phyloP scores from a whole-genome alignment of 2,113 vertebrate species.

The Sinocyclocheilus rhinocerous region DNA sequence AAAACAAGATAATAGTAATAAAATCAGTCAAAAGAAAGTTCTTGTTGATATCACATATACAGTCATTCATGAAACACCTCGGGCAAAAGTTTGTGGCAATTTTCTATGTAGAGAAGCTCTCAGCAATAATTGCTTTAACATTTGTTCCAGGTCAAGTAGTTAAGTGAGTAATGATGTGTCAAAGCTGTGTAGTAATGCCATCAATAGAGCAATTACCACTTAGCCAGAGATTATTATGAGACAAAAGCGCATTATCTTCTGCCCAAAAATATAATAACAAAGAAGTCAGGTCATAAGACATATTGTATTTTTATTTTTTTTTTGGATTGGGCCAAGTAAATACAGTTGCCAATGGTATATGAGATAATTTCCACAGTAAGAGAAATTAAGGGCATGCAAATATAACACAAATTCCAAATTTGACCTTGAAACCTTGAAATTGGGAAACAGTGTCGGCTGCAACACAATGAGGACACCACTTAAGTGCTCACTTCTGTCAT shows the following conservation, averaged over 20 bases:
- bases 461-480: not conserved
- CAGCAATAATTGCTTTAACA: conserved; percentile 89
- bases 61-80: conserved; percentile 54
- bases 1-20: not conserved
- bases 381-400: conserved; percentile 13
- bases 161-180: conserved; percentile 93
- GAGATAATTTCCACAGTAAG: conserved; percentile 24
- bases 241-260: conserved; percentile 83
- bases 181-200: conserved; percentile 86
- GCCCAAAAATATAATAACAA: conserved; percentile 80
- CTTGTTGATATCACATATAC: not conserved
- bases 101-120: conserved; percentile 86
- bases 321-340: conserved; percentile 39
- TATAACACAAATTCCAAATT: not conserved
- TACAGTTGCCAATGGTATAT: not conserved
- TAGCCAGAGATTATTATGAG: conserved; percentile 84
- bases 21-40: not conserved
- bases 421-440: not conserved
- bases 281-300: conserved; percentile 70
- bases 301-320: conserved; percentile 56
- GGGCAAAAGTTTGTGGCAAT: conserved; percentile 84
- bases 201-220: conserved; percentile 91
- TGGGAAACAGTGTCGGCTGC: too few species aligned
- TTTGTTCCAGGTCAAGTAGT: conserved; percentile 92
- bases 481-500: not conserved